Evolutionary conservation across 2,888 invertebrate species (phyloP).

Genomic region (Xestia xanthographa): DNA sequence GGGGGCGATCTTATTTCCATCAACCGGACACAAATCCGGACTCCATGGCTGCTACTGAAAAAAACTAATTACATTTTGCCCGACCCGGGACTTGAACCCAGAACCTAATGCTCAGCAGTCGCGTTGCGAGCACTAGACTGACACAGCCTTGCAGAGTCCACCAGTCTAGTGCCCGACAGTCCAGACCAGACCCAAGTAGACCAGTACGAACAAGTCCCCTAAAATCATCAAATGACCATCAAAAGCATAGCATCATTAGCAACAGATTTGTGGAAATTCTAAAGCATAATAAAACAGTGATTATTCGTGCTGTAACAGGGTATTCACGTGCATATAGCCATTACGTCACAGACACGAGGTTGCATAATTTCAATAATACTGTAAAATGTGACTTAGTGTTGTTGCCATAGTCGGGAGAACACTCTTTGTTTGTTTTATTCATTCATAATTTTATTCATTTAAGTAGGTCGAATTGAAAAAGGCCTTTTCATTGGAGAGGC

Average conservation of each 20-base stretch:
- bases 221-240: background rate
- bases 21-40: background rate
- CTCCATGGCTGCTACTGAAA: background rate
- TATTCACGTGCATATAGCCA: constrained; percentile 5
- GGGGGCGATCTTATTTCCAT: background rate
- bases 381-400: constrained; percentile 14
- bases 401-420: background rate
- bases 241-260: background rate
- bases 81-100: background rate
- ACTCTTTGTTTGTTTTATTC: background rate
- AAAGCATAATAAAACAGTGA: background rate
- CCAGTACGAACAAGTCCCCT: background rate
- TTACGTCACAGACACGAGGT: constrained; percentile 12
- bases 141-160: background rate
- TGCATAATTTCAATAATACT: constrained; percentile 23
- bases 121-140: background rate
- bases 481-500: background rate
- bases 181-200: background rate
- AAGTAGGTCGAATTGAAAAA: background rate
- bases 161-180: background rate
- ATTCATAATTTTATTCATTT: background rate
- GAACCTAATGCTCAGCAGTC: background rate
- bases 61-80: background rate
- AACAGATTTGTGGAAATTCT: background rate
- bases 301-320: background rate